Base-by-base conservation (phyloP, 2,888 invertebrate species). In the Zhuqinia jingwanae region DNA sequence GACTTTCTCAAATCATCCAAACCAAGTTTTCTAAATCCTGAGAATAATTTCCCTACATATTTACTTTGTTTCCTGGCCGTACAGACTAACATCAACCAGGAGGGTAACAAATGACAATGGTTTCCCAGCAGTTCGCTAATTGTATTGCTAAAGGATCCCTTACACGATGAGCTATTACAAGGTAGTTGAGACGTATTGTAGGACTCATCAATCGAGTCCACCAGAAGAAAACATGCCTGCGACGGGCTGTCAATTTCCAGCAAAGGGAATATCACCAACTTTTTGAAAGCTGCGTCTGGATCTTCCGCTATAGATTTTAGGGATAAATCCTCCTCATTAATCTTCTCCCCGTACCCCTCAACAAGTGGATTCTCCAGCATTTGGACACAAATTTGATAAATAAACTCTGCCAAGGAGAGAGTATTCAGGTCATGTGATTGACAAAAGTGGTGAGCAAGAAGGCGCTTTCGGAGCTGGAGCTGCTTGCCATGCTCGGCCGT, bases 231-330 rank as follows among this genome's bases (percentile, higher is more conserved):
- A 82, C 97, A 93, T 84, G 96, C 96, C 92, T 97, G 96, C 76
- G 92, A 91, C 0, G 98, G 97, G 2, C 97, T 96, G 85, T 96
- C 96, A 8, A 98, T 95, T 92, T 97, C 96, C 58, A 97, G 92
- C 36, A 99, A 93, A 0, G 98, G 98, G 91, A 97, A 96, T 20
- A 98, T 93, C 0, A 98, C 93, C 0, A 97, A 96, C 91, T 96
- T 95, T 91, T 97, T 97, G 92, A 98, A 96, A 80, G 97, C 97
- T 91, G 97, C 97, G 91, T 98, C 98, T 0, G 98, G 97, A 92
- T 97, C 96, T 91, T 95, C 95, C 91, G 98, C 97, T 91, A 97
- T 94, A 89, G 96, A 96, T 87, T 96, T 96, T 0, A 89, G 77
- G 11, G 88, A 85, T 27, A 88, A 68, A 45, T 88, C 87, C 70